A percentile compares a stretch with the other conserved stretches of the same genome.
phyloP scores from a whole-genome alignment of 2,797 vertebrate species.

The Ambastaia sidthimunki region DNA sequence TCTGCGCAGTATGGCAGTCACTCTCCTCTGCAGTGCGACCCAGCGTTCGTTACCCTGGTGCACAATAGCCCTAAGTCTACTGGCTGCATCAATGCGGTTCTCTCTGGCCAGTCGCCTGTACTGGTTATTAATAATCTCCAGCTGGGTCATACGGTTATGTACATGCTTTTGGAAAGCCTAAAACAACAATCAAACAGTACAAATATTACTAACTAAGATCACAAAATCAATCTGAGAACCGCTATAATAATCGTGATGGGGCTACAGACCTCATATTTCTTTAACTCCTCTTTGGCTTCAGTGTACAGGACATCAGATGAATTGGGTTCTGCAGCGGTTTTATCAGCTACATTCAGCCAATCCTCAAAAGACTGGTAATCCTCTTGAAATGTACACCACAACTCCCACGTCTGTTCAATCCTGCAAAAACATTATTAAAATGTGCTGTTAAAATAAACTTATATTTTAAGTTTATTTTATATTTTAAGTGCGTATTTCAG shows the following conservation, averaged over 20 bases:
- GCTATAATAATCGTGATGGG: background rate
- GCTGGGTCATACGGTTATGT: slow-evolving; percentile 87
- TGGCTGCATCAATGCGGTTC: slow-evolving; percentile 89
- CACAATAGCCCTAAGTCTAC: slow-evolving; percentile 87
- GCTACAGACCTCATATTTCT: slow-evolving; percentile 86
- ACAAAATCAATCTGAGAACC: background rate
- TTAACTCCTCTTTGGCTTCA: slow-evolving; percentile 90
- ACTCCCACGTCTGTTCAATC: slow-evolving; percentile 92
- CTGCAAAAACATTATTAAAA: slow-evolving; percentile 67
- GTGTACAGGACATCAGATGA: slow-evolving; percentile 87
- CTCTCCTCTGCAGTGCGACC: slow-evolving; percentile 87
- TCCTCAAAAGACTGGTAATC: slow-evolving; percentile 91
- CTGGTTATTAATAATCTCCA: slow-evolving; percentile 93
- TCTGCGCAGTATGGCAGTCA: slow-evolving; percentile 84
- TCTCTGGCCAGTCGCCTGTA: slow-evolving; percentile 90
- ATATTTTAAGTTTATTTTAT: no score
- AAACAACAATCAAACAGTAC: background rate
- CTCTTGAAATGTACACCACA: slow-evolving; percentile 92
- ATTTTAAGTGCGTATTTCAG: background rate
- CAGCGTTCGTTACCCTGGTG: slow-evolving; percentile 91
- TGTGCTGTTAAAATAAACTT: no score
- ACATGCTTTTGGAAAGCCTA: slow-evolving; percentile 92
- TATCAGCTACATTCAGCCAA: slow-evolving; percentile 89
- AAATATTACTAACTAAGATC: background rate
- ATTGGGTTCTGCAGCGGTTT: slow-evolving; percentile 83